Percentiles rank a stretch among this genome's conserved stretches.
Evolutionary conservation across 2,888 invertebrate species (phyloP).

Genomic region (Cryptus viduatorius): DNA sequence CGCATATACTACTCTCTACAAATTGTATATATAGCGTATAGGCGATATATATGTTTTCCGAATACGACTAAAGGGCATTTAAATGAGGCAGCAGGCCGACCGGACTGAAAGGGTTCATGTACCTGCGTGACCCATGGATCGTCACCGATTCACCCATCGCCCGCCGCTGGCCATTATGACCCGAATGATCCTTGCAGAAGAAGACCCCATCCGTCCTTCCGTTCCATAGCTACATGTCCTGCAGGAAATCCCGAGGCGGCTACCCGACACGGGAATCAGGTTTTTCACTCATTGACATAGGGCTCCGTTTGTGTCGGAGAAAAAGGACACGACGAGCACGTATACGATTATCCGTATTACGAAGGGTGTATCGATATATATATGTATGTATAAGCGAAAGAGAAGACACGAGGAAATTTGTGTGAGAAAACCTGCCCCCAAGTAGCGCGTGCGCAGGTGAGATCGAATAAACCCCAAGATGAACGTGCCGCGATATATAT

Average conservation of each 20-base stretch:
- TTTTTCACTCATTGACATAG: conserved; percentile 70
- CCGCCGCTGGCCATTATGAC: conserved; percentile 71
- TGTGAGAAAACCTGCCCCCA: conserved; percentile 48
- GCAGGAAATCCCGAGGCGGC: conserved; percentile 9
- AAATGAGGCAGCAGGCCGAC: conserved; percentile 75
- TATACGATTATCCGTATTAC: conserved; percentile 24
- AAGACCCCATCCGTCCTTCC: conserved; percentile 38
- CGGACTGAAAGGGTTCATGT: conserved; percentile 79
- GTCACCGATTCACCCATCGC: conserved; percentile 75
- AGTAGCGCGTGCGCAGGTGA: conserved; percentile 70
- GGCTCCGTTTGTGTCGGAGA: conserved; percentile 10
- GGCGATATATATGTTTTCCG: not conserved
- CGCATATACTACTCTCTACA: not conserved
- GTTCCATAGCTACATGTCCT: not conserved
- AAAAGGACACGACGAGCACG: not conserved
- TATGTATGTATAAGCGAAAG: not conserved
- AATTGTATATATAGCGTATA: conserved; percentile 1
- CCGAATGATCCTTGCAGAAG: conserved; percentile 62
- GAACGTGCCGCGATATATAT: conserved; percentile 2
- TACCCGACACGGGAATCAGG: conserved; percentile 70
- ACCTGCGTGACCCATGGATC: conserved; percentile 81
- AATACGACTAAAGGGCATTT: conserved; percentile 77
- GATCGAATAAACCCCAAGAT: conserved; percentile 54
- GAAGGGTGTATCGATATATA: conserved; percentile 20
- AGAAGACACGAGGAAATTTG: not conserved